These are phyloP conservation scores for Portunus trituberculatus DNA, from an alignment of 1,140 invertebrate species.

Conservation along the genomic window DNA sequence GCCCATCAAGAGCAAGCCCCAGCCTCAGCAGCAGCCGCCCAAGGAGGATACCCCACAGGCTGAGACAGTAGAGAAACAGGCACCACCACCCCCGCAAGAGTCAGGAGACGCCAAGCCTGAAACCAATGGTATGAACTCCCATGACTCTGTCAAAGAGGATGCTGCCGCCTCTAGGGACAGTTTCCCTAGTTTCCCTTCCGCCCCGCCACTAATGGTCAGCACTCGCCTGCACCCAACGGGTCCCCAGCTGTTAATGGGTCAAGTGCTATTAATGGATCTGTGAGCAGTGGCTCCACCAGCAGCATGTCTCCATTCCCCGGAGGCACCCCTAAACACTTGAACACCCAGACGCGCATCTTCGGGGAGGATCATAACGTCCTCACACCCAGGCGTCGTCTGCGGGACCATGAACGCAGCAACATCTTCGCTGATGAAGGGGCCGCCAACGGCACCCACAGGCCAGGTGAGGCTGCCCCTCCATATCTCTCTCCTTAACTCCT, in stretches of 20 bases:
- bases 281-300: constrained; percentile 39
- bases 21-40: neutral
- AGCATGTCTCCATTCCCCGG: constrained; percentile 32
- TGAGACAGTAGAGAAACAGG: neutral
- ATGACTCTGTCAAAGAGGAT: constrained; percentile 39
- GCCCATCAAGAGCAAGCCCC: neutral
- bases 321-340: constrained; percentile 15
- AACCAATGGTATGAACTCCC: constrained; percentile 64
- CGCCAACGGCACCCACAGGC: constrained; percentile 34
- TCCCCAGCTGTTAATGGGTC: neutral
- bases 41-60: constrained; percentile 21
- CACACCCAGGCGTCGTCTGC: neutral
- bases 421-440: constrained; percentile 51
- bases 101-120: neutral
- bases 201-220: constrained; percentile 36
- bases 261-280: constrained; percentile 22
- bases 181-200: neutral
- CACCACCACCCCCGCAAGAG: neutral
- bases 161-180: constrained; percentile 40
- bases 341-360: constrained; percentile 68
- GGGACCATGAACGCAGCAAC: constrained; percentile 67
- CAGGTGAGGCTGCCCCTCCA: constrained; percentile 42
- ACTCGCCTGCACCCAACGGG: constrained; percentile 1
- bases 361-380: constrained; percentile 24
- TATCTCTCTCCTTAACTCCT: too few relatives aligned